Base-by-base conservation (phyloP, 2,888 invertebrate genomes). In the Spodoptera exigua region DNA sequence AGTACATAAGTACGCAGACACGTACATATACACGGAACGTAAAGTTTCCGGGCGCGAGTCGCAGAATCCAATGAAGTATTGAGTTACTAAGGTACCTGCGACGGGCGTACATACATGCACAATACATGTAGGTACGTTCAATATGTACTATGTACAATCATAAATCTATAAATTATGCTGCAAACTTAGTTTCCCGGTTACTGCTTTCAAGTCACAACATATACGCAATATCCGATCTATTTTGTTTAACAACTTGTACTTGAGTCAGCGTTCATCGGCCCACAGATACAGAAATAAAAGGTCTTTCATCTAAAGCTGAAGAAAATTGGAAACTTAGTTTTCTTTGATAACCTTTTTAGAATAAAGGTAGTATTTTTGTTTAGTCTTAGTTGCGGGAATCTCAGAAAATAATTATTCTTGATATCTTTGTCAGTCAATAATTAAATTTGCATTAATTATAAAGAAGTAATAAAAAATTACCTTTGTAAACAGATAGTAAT, bases 81-180 rank as follows among this genome's bases (percentile, higher is more conserved):
- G n/a, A n/a, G 46, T 32, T 27, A 27, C 27, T 7, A 27, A 27
- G 27, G 27, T 27, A 27, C 27, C 27, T 27, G 27, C 21, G 3
- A 27, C 27, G 27, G 9, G 9, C 27, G 9, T 7, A 27, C 4
- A 27, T 27, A 27, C 27, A 27, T 7, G 9, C 4, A 27, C 9
- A 27, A 3, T 27, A 32, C 35, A 63, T 35, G 17, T 21, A 39
- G 16, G 32, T 32, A 27, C 46, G 46, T 49, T 55, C 73, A 48
- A 57, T 44, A 49, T n/a, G n/a, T 49, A 43, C 46, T 49, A n/a
- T n/a, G n/a, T n/a, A 48, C 56, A 72, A 64, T 64, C 64, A 54
- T 57, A 56, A 40, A 41, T 35, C 40, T 46, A 72, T 63, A 63
- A 53, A 72, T 72, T 71, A 71, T 68, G 46, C 49, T 41, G 34